These are phyloP conservation scores for Geophilus truncorum DNA, from an alignment of 2,888 invertebrate genomes.

Conservation along the genomic window DNA sequence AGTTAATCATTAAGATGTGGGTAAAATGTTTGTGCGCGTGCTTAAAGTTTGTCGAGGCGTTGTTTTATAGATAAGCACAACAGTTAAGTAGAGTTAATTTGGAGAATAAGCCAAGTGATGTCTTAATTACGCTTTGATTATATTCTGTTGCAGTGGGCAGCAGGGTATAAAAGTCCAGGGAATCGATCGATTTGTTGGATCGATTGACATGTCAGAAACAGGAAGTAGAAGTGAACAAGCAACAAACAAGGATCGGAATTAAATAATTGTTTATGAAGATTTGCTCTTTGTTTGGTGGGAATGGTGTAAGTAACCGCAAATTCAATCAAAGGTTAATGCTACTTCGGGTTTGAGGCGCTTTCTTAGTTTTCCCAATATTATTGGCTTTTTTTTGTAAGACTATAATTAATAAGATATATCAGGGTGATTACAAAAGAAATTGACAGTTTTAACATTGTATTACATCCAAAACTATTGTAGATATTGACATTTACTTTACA, in stretches of 20 bases:
- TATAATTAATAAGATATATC: too few species aligned
- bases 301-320: background rate
- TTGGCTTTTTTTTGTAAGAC: too few species aligned
- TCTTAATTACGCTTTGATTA: background rate
- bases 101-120: background rate
- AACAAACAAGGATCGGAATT: background rate
- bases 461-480: too few species aligned
- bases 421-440: too few species aligned
- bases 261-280: background rate
- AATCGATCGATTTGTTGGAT: background rate
- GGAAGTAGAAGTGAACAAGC: background rate
- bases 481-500: too few species aligned
- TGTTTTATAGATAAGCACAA: too few species aligned
- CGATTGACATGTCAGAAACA: background rate
- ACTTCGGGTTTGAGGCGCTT: background rate
- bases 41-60: background rate
- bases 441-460: too few species aligned
- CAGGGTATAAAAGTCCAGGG: background rate
- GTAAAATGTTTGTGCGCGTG: background rate
- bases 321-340: too few species aligned
- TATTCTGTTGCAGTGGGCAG: background rate
- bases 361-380: background rate
- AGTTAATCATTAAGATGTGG: background rate
- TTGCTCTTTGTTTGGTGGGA: background rate
- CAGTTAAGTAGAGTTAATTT: background rate